Conservation (phyloP, 2,797 vertebrate genomes). For the Furcifer pardalis region DNA sequence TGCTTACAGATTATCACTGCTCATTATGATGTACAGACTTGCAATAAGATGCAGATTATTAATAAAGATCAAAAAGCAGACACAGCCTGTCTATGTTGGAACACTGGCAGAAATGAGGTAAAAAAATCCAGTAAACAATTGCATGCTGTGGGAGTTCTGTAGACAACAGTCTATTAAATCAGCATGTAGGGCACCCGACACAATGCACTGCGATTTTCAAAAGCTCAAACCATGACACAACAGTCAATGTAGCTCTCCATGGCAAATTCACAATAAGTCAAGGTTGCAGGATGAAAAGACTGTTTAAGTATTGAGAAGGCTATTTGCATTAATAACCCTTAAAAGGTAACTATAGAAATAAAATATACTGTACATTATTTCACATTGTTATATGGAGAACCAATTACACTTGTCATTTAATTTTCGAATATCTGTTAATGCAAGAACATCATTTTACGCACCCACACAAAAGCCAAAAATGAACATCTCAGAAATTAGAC, state of each 20-base stretch:
- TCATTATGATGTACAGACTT: background rate
- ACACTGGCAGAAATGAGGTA: background rate
- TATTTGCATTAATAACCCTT: background rate
- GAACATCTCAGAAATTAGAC: background rate
- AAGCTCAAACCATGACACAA: background rate
- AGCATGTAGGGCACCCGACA: background rate
- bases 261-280: background rate
- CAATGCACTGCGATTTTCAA: background rate
- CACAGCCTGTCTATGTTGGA: background rate
- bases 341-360: background rate
- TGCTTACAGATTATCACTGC: background rate
- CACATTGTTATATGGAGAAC: background rate
- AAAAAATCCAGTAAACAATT: background rate
- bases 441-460: background rate
- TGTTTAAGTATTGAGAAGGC: background rate
- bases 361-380: background rate
- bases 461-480: background rate
- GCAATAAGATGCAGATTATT: constrained; percentile 1
- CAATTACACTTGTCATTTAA: background rate
- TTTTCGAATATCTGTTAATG: background rate
- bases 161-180: background rate
- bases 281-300: background rate
- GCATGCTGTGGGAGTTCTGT: background rate
- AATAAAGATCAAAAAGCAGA: constrained; percentile 14
- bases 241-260: background rate